Evolutionary conservation across 2,113 vertebrate genomes (phyloP).

Genomic region (Callorhinus ursinus): DNA sequence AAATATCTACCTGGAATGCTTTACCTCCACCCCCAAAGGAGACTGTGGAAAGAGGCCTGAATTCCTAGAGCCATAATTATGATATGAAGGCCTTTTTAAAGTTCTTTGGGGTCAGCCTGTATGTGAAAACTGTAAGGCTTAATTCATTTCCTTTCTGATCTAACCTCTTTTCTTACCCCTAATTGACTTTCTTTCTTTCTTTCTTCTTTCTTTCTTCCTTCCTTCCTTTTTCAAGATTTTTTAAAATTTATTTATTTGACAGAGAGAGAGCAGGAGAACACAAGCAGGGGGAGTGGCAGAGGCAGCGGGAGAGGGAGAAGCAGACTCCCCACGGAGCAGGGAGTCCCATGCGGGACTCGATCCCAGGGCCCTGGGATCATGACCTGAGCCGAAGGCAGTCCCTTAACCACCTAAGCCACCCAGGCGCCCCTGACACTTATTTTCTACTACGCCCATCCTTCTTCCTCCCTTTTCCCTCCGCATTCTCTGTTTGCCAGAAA

Average conservation of each 20-base stretch:
- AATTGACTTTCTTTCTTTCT: neutral
- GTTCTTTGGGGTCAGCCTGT: neutral
- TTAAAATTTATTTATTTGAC: too few species aligned
- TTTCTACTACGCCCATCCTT: neutral
- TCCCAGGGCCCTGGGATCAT: too few species aligned
- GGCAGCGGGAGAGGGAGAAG: too few species aligned
- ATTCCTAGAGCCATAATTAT: neutral
- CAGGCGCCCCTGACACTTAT: neutral
- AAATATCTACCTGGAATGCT: neutral
- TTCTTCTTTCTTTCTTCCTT: too few species aligned
- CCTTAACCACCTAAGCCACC: too few species aligned
- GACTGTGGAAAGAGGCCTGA: neutral
- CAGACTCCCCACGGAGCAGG: too few species aligned
- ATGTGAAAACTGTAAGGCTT: neutral
- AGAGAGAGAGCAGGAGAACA: too few species aligned
- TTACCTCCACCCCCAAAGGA: neutral
- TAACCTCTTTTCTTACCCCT: neutral
- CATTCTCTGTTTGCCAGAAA: neutral
- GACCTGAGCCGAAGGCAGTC: too few species aligned
- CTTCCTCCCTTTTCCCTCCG: neutral
- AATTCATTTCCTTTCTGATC: neutral
- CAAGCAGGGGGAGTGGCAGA: too few species aligned
- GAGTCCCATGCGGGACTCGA: too few species aligned
- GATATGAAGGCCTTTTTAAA: neutral
- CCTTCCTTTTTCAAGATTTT: too few species aligned